Conservation (phyloP, 2,888 invertebrate species). For the Ganaspis brasiliensis region DNA sequence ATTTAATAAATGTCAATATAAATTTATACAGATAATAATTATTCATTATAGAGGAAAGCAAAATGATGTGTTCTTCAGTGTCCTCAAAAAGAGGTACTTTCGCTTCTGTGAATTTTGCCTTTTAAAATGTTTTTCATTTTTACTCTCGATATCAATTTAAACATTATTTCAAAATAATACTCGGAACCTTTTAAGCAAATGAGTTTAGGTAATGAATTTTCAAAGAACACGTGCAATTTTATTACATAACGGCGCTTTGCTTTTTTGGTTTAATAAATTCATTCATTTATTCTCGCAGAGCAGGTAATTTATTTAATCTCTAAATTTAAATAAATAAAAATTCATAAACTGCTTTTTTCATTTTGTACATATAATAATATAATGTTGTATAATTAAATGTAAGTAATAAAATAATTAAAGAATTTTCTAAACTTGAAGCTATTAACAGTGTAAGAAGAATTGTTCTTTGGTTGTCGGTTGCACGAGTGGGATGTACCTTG, state of each 20-base stretch:
- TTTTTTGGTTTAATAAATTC: too few relatives aligned
- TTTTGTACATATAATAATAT: too few relatives aligned
- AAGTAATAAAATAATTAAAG: too few relatives aligned
- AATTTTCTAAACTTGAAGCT: background rate
- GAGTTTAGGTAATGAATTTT: background rate
- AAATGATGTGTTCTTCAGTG: too few relatives aligned
- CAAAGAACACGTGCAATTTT: background rate
- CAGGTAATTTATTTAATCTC: too few relatives aligned
- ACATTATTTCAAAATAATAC: background rate
- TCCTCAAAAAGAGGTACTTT: background rate
- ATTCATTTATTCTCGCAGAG: too few relatives aligned
- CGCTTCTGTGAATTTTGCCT: background rate
- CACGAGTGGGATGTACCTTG: slow-evolving; percentile 17
- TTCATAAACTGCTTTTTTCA: too few relatives aligned
- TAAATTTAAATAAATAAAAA: too few relatives aligned
- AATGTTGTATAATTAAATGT: too few relatives aligned
- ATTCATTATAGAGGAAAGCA: too few relatives aligned
- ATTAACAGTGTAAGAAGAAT: background rate
- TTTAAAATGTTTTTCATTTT: background rate
- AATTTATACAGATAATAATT: too few relatives aligned
- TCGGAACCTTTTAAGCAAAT: background rate
- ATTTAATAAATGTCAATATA: too few relatives aligned
- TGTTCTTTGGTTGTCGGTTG: background rate
- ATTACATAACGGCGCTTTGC: background rate
- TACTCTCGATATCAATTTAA: background rate